Evolutionary conservation across 2,797 vertebrate genomes (phyloP).

Genomic region (Enteromius unitaeniatus): DNA sequence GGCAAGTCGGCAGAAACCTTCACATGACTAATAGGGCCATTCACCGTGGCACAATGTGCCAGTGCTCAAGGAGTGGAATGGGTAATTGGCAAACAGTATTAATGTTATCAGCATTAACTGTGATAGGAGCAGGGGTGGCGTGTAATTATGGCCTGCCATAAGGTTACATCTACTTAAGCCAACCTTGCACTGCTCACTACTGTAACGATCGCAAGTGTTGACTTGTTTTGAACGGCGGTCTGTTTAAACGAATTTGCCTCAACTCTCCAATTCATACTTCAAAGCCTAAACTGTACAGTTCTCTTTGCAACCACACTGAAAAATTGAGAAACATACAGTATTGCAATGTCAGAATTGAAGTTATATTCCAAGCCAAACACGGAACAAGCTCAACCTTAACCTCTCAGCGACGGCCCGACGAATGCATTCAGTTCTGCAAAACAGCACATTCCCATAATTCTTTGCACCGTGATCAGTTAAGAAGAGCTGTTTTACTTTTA

Average conservation of each 20-base stretch:
- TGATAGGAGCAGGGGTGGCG: conserved; percentile 40
- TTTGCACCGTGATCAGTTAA: background rate
- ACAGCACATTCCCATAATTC: background rate
- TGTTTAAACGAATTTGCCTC: background rate
- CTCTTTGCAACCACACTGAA: background rate
- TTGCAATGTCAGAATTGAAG: background rate
- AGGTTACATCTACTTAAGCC: conserved; percentile 23
- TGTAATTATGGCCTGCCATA: conserved; percentile 45
- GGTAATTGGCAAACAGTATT: conserved; percentile 61
- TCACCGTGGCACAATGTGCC: conserved; percentile 41
- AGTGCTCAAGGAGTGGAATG: conserved; percentile 33
- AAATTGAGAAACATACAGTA: no score
- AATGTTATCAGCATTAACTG: conserved; percentile 55
- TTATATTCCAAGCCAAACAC: background rate
- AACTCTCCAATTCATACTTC: background rate
- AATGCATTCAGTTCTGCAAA: background rate
- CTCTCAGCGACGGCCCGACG: background rate
- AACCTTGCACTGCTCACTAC: conserved; percentile 19
- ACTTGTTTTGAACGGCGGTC: background rate
- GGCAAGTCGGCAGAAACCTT: conserved; percentile 43
- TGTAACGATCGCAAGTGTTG: background rate
- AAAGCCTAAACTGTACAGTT: background rate
- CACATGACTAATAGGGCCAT: conserved; percentile 58
- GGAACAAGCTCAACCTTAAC: background rate
- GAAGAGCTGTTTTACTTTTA: background rate